Conservation (phyloP, 2,797 vertebrate genomes). For the Gastrophryne carolinensis region DNA sequence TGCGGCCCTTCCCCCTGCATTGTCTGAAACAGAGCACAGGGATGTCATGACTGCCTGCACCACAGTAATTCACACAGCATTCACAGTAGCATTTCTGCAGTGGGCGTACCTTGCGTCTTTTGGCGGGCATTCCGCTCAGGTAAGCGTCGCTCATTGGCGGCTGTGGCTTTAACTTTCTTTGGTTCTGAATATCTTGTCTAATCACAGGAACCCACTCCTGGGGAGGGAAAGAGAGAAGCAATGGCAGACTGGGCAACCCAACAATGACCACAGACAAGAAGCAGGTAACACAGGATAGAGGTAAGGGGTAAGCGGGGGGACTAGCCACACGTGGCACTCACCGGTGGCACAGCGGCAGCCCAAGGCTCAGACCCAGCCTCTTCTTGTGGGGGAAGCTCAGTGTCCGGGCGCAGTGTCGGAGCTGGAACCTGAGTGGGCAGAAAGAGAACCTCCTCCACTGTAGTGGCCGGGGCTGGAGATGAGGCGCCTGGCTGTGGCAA, state of each 20-base stretch:
- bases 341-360: slow-evolving; percentile 84
- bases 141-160: slow-evolving; percentile 88
- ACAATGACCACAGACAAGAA: not conserved
- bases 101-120: slow-evolving; percentile 87
- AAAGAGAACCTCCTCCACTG: slow-evolving; percentile 86
- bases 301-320: too few species aligned
- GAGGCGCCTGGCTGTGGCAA: slow-evolving; percentile 59
- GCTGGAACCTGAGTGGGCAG: slow-evolving; percentile 57
- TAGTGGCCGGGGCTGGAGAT: slow-evolving; percentile 84
- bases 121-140: slow-evolving; percentile 90
- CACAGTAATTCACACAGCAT: not conserved
- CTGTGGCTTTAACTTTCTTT: slow-evolving; percentile 89
- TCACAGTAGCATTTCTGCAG: not conserved
- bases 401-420: slow-evolving; percentile 64
- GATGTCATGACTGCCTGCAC: not conserved
- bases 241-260: not conserved
- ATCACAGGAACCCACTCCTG: slow-evolving; percentile 94
- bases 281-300: not conserved
- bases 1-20: slow-evolving; percentile 82
- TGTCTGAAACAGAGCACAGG: slow-evolving; percentile 66
- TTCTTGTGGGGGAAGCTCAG: slow-evolving; percentile 64
- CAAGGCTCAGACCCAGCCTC: slow-evolving; percentile 80
- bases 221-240: not conserved
- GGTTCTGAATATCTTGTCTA: slow-evolving; percentile 85
- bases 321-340: slow-evolving; percentile 49